Conservation (phyloP, 2,888 invertebrate species). For the Pelosia muscerda region DNA sequence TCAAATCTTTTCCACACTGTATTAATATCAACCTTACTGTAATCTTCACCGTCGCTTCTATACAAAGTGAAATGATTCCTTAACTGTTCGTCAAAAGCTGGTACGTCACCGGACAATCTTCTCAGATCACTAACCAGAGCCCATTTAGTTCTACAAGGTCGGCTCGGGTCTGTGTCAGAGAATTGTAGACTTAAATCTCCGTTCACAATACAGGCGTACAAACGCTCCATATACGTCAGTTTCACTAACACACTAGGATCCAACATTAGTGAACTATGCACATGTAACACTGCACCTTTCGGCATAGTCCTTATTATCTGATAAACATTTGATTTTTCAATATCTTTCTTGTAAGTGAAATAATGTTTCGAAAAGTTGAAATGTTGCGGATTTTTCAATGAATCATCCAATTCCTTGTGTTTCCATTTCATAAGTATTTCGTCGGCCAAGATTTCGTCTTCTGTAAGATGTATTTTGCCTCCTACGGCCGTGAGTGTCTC, state of each 20-base stretch:
- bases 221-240: slow-evolving; percentile 88
- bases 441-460: slow-evolving; percentile 84
- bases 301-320: slow-evolving; percentile 89
- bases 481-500: slow-evolving; percentile 84
- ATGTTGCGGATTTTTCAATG: slow-evolving; percentile 76
- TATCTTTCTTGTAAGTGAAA: slow-evolving; percentile 86
- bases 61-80: slow-evolving; percentile 85
- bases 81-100: slow-evolving; percentile 83
- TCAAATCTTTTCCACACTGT: slow-evolving; percentile 88
- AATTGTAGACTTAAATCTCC: slow-evolving; percentile 71
- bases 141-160: slow-evolving; percentile 80
- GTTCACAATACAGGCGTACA: slow-evolving; percentile 84
- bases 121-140: slow-evolving; percentile 79
- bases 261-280: slow-evolving; percentile 89
- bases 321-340: slow-evolving; percentile 89
- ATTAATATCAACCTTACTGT: slow-evolving; percentile 80
- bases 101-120: slow-evolving; percentile 73
- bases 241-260: slow-evolving; percentile 87
- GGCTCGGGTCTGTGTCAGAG: slow-evolving; percentile 63
- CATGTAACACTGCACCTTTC: slow-evolving; percentile 91
- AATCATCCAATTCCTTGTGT: slow-evolving; percentile 79
- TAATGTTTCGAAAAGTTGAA: slow-evolving; percentile 90
- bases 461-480: slow-evolving; percentile 74
- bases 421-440: slow-evolving; percentile 87
- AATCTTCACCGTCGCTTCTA: slow-evolving; percentile 68